These are phyloP conservation scores for Lanistes nyassanus DNA, from an alignment of 1,140 invertebrate genomes.

Conservation along the genomic window DNA sequence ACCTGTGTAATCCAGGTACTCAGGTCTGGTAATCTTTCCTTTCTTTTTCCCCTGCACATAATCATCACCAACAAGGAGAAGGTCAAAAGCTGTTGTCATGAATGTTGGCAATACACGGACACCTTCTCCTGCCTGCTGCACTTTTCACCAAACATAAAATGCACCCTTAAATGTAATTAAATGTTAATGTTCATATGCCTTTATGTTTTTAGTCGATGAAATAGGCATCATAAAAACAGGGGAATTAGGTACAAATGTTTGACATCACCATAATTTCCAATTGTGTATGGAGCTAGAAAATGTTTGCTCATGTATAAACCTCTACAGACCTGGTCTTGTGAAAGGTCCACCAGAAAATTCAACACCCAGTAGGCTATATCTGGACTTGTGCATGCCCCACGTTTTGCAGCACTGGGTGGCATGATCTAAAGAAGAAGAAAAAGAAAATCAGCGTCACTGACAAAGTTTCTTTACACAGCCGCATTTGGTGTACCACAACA, in stretches of 20 bases:
- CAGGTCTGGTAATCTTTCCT: slow-evolving; percentile 34
- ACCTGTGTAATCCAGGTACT: slow-evolving; percentile 53
- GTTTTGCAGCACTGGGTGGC: slow-evolving; percentile 44
- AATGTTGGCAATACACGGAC: no score
- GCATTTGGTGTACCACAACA: no score
- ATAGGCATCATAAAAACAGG: no score
- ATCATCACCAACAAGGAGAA: background rate
- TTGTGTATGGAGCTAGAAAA: background rate
- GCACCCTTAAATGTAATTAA: no score
- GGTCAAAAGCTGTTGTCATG: no score
- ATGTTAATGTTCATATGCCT: no score
- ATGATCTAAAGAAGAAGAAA: slow-evolving; percentile 32
- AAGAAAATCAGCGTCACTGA: background rate
- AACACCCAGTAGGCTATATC: slow-evolving; percentile 49
- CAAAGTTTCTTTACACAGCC: background rate
- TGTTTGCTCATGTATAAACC: no score
- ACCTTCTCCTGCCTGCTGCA: no score
- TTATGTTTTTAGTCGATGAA: no score
- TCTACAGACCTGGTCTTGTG: slow-evolving; percentile 45
- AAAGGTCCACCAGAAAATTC: slow-evolving; percentile 50
- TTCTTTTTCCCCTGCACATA: slow-evolving; percentile 35
- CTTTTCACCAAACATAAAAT: background rate
- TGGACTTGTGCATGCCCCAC: slow-evolving; percentile 30
- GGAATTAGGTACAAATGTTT: no score
- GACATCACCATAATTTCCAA: no score